Percentiles rank a stretch among this genome's conserved stretches.
Evolutionary conservation across 2,888 invertebrate species (phyloP).

Genomic region (Belgica antarctica): DNA sequence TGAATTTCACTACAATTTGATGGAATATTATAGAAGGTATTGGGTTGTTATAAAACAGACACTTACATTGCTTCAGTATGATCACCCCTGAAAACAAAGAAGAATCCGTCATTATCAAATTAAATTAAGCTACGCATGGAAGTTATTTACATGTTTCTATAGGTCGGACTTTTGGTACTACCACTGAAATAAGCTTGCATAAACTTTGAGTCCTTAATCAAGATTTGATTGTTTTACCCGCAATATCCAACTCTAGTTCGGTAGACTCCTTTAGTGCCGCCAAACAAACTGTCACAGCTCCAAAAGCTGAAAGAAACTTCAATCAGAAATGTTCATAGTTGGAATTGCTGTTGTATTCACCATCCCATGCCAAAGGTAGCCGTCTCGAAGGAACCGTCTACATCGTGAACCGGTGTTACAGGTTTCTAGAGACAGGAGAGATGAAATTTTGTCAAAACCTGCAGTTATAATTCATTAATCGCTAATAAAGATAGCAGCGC

Average conservation of each 20-base stretch:
- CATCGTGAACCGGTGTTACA: conserved; percentile 48
- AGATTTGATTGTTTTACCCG: too few species aligned
- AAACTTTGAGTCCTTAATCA: too few species aligned
- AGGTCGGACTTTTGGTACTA: conserved; percentile 79
- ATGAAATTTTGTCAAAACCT: not conserved
- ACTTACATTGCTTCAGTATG: conserved; percentile 95
- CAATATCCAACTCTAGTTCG: conserved; percentile 88
- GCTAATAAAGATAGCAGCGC: too few species aligned
- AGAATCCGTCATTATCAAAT: too few species aligned
- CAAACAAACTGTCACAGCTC: conserved; percentile 84
- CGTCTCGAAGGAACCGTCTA: conserved; percentile 50
- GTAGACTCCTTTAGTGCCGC: conserved; percentile 67
- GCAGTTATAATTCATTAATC: too few species aligned
- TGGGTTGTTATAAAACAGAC: too few species aligned
- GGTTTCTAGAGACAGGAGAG: not conserved
- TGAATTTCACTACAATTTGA: too few species aligned
- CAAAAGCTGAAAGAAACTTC: too few species aligned
- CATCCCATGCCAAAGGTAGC: conserved; percentile 11
- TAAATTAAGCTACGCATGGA: not conserved
- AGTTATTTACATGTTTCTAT: conserved; percentile 75
- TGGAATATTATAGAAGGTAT: too few species aligned
- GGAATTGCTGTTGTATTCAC: too few species aligned
- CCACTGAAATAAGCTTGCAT: too few species aligned
- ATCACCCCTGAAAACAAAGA: conserved; percentile 67
- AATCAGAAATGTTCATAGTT: too few species aligned